phyloP scores from a whole-genome alignment of 2,888 invertebrate species.

The Limnephilus lunatus region DNA sequence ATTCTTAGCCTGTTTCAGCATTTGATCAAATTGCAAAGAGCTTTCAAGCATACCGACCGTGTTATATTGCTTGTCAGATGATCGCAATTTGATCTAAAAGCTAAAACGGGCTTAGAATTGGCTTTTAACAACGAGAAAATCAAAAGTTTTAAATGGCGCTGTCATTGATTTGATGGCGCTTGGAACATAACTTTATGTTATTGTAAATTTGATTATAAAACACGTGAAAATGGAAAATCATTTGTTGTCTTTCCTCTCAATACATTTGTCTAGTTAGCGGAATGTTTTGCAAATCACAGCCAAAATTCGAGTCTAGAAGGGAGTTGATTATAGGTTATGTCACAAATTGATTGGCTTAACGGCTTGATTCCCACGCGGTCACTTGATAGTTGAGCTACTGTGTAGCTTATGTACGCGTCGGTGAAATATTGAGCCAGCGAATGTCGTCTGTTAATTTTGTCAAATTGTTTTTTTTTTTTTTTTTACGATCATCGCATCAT shows the following conservation, averaged over 20 bases:
- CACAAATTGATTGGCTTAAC: conserved; percentile 31
- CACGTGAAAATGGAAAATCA: neutral
- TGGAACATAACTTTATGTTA: neutral
- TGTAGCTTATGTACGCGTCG: conserved; percentile 2
- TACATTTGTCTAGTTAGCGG: neutral
- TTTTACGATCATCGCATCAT: neutral
- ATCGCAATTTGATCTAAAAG: neutral
- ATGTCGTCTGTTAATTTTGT: neutral
- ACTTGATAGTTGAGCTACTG: conserved; percentile 24
- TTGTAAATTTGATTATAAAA: neutral
- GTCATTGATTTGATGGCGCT: neutral
- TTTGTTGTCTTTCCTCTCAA: neutral
- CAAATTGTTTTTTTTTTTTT: conserved; percentile 31
- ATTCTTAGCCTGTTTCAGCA: neutral
- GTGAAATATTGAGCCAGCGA: conserved; percentile 14
- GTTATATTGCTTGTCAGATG: neutral
- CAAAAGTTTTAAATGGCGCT: neutral
- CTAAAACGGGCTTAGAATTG: neutral
- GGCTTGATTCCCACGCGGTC: conserved; percentile 9
- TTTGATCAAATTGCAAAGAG: neutral
- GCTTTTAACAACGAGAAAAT: neutral
- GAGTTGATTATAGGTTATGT: conserved; percentile 28
- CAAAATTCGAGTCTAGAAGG: conserved; percentile 8
- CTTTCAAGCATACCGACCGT: neutral
- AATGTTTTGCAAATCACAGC: conserved; percentile 6